phyloP scores from a whole-genome alignment of 1,140 invertebrate genomes.

The Pomacea maculata region DNA sequence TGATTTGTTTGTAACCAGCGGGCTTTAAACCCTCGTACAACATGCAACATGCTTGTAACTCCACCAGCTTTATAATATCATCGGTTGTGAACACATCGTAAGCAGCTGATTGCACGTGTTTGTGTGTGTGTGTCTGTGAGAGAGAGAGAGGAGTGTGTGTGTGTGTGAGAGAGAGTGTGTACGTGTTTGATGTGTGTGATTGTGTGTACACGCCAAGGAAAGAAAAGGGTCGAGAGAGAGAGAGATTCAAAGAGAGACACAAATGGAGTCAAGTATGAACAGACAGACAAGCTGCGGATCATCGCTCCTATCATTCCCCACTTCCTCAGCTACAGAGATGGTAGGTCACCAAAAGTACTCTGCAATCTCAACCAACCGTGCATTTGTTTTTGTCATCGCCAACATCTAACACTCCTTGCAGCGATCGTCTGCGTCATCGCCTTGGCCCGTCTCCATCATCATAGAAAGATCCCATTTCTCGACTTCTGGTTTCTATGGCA shows the following conservation, averaged over 20 bases:
- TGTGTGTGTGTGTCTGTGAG: constrained; percentile 15
- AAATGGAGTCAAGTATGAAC: neutral
- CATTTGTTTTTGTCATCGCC: too few species aligned
- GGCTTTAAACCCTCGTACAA: too few species aligned
- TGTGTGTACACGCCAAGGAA: neutral
- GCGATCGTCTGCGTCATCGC: too few species aligned
- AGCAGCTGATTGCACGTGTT: too few species aligned
- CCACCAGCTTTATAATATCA: neutral
- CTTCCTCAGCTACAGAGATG: neutral
- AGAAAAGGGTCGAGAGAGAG: constrained; percentile 5
- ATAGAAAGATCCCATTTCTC: too few species aligned
- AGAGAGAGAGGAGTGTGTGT: constrained; percentile 5
- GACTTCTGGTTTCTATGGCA: too few species aligned
- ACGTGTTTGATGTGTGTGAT: neutral
- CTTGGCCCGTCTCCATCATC: too few species aligned
- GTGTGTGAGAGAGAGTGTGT: constrained; percentile 11
- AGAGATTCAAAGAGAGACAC: neutral
- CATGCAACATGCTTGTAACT: too few species aligned
- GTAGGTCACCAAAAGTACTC: too few species aligned
- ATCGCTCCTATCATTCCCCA: neutral
- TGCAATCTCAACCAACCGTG: too few species aligned
- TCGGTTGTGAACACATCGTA: neutral
- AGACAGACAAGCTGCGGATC: neutral
- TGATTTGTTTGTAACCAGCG: too few species aligned
- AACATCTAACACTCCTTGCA: too few species aligned